These are phyloP conservation scores for Labeo catla DNA, from an alignment of 2,113 vertebrate genomes.

Conservation along the genomic window DNA sequence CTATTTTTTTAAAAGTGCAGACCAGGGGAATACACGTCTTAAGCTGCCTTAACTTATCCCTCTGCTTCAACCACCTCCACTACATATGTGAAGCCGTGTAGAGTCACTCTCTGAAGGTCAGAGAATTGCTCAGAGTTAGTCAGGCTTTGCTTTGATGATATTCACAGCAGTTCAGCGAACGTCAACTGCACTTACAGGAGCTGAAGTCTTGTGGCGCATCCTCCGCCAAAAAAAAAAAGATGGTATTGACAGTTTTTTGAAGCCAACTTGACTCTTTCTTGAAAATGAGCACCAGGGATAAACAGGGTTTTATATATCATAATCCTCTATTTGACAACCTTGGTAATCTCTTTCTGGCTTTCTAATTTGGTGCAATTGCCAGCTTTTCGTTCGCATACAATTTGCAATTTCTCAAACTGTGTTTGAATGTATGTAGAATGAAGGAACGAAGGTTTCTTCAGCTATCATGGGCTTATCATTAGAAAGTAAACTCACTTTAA, in stretches of 20 bases:
- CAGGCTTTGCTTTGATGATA: conserved; percentile 30
- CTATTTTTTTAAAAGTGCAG: conserved; percentile 55
- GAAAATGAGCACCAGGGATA: conserved; percentile 54
- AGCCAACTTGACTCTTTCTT: conserved; percentile 26
- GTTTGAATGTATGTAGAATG: background rate
- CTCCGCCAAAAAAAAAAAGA: conserved; percentile 8
- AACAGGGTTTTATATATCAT: conserved; percentile 53
- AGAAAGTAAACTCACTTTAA: background rate
- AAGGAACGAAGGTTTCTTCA: background rate
- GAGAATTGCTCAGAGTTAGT: conserved; percentile 24
- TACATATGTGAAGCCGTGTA: conserved; percentile 26
- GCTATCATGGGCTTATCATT: background rate
- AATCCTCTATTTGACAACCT: conserved; percentile 58
- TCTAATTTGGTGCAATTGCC: conserved; percentile 52
- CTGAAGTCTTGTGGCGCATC: conserved; percentile 26
- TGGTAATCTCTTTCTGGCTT: conserved; percentile 51
- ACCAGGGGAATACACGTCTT: conserved; percentile 31
- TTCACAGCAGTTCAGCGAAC: background rate
- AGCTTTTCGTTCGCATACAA: conserved; percentile 55
- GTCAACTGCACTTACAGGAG: conserved; percentile 28
- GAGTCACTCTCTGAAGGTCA: conserved; percentile 35
- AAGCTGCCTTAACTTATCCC: conserved; percentile 20
- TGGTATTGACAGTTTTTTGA: conserved; percentile 47
- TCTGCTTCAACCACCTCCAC: background rate
- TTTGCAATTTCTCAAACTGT: conserved; percentile 38